Evolutionary conservation across 2,113 vertebrate genomes (phyloP).

Genomic region (Ondatra zibethicus): DNA sequence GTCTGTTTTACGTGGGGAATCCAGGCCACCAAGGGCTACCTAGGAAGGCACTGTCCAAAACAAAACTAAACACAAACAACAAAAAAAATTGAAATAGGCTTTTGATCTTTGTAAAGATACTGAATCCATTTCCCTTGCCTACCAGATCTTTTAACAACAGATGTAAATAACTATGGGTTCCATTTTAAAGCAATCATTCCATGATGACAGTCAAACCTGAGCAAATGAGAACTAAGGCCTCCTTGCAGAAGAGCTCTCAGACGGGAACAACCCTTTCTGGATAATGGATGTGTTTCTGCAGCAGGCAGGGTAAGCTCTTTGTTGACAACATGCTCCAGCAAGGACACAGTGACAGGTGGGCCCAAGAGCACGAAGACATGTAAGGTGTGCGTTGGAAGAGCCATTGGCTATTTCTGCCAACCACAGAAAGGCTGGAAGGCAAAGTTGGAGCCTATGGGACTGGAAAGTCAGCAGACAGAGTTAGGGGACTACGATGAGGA

Average conservation of each 20-base stretch:
- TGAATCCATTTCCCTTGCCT: background rate
- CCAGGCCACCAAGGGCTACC: background rate
- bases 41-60: background rate
- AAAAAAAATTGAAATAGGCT: background rate
- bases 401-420: background rate
- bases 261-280: background rate
- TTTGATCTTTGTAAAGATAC: background rate
- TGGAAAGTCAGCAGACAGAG: background rate
- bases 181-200: background rate
- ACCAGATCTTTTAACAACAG: background rate
- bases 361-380: fast-evolving
- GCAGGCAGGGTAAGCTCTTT: background rate
- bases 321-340: background rate
- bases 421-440: background rate
- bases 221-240: background rate
- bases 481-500: background rate
- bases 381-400: background rate
- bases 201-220: background rate
- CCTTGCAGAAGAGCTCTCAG: background rate
- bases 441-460: background rate
- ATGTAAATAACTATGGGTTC: background rate
- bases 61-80: background rate
- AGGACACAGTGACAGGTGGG: background rate
- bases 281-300: background rate
- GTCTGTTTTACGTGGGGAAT: background rate